Evolutionary conservation across 2,888 invertebrate genomes (phyloP).

Genomic region (Heliconius hortense): DNA sequence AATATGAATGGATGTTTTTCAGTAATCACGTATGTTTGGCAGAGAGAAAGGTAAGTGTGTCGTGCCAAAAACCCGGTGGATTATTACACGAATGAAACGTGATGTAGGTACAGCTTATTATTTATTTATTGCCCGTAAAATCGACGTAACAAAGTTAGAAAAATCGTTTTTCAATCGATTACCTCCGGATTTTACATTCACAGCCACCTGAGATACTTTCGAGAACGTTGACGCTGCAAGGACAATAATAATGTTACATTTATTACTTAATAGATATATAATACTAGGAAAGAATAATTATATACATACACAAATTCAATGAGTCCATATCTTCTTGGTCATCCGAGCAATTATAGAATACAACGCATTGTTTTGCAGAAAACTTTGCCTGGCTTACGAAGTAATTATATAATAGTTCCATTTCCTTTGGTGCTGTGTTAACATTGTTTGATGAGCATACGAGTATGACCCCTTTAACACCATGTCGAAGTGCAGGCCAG

Average conservation of each 20-base stretch:
- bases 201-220: constrained; percentile 82
- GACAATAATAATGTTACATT: constrained; percentile 35
- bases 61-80: constrained; percentile 17
- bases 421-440: constrained; percentile 77
- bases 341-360: constrained; percentile 81
- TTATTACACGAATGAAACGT: constrained; percentile 37
- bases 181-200: constrained; percentile 82
- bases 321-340: constrained; percentile 72
- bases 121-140: constrained; percentile 59
- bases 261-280: constrained; percentile 10
- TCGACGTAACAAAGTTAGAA: constrained; percentile 69
- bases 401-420: constrained; percentile 85
- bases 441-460: constrained; percentile 82
- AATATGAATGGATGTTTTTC: constrained; percentile 58
- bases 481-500: constrained; percentile 88
- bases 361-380: constrained; percentile 84
- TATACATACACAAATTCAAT: constrained; percentile 76
- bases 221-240: constrained; percentile 82
- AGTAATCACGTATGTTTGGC: constrained; percentile 47
- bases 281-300: constrained; percentile 34
- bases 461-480: constrained; percentile 86
- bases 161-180: constrained; percentile 83
- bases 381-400: constrained; percentile 86
- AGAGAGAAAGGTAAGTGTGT: constrained; percentile 46
- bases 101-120: constrained; percentile 43